These are phyloP conservation scores for Anser cygnoides DNA, from an alignment of 2,113 vertebrate species.

Conservation along the genomic window DNA sequence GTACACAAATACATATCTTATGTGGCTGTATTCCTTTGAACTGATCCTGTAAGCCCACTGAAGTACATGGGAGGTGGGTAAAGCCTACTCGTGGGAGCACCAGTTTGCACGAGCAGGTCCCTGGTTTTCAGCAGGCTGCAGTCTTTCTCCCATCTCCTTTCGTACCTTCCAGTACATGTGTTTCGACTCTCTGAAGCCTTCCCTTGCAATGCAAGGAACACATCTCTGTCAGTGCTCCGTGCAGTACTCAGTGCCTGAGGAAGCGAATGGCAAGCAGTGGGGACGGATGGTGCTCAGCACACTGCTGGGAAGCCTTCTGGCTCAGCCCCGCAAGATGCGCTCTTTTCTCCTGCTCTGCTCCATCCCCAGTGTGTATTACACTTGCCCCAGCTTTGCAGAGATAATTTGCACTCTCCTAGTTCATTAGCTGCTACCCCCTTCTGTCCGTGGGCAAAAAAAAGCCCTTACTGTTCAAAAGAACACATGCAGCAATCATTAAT, in stretches of 20 bases:
- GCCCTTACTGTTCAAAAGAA: slow-evolving; percentile 78
- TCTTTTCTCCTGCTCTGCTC: background rate
- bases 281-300: background rate
- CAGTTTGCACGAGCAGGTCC: background rate
- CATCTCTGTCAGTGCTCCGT: background rate
- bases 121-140: background rate
- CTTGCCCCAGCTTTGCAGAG: slow-evolving; percentile 71
- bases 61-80: background rate
- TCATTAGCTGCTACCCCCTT: slow-evolving; percentile 77
- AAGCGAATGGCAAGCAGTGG: background rate
- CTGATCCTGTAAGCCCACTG: background rate
- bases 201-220: accelerated
- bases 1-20: background rate
- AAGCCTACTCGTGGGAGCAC: background rate
- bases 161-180: background rate
- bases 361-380: slow-evolving; percentile 64
- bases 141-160: background rate
- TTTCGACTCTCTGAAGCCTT: background rate
- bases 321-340: background rate
- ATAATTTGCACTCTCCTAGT: slow-evolving; percentile 78
- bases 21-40: slow-evolving; percentile 27
- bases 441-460: slow-evolving; percentile 72
- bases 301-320: background rate
- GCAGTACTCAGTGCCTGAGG: background rate
- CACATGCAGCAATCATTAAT: slow-evolving; percentile 85